These are phyloP conservation scores for Thera obeliscata DNA, from an alignment of 2,888 invertebrate genomes.

Conservation along the genomic window DNA sequence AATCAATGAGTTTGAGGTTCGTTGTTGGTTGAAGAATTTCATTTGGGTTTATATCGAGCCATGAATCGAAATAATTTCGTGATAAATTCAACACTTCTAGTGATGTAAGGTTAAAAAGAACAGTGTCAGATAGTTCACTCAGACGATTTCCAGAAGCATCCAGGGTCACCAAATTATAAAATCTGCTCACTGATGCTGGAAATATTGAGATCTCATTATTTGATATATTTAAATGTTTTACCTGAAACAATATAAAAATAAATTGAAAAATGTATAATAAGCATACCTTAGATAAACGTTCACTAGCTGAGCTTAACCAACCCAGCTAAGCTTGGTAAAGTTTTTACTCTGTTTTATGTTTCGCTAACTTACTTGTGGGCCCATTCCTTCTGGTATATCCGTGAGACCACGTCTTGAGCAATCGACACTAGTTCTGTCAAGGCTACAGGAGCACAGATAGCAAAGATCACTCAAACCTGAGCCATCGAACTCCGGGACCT, in stretches of 20 bases:
- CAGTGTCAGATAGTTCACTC: slow-evolving; percentile 70
- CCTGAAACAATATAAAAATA: slow-evolving; percentile 70
- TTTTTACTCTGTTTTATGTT: neutral
- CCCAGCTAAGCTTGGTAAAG: too few species aligned
- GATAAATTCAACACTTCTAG: slow-evolving; percentile 86
- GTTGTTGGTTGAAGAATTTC: slow-evolving; percentile 75
- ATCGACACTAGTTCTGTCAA: slow-evolving; percentile 63
- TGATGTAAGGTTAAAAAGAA: slow-evolving; percentile 80
- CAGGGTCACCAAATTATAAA: slow-evolving; percentile 61
- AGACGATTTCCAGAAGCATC: slow-evolving; percentile 82
- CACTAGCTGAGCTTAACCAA: too few species aligned
- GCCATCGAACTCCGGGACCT: slow-evolving; percentile 61
- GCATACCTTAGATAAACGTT: too few species aligned
- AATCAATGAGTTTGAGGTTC: slow-evolving; percentile 84
- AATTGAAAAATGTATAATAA: neutral
- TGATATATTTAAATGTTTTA: slow-evolving; percentile 87
- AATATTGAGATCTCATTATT: slow-evolving; percentile 85
- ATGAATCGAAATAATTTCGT: slow-evolving; percentile 85
- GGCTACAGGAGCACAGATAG: slow-evolving; percentile 65
- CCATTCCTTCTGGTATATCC: slow-evolving; percentile 69
- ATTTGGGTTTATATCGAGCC: slow-evolving; percentile 84
- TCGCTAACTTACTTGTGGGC: slow-evolving; percentile 59
- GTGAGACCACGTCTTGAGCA: slow-evolving; percentile 76
- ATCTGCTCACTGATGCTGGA: slow-evolving; percentile 67
- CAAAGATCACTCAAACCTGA: slow-evolving; percentile 61